Evolutionary conservation across 2,888 invertebrate species (phyloP).

Genomic region (Calameuta pallipes): DNA sequence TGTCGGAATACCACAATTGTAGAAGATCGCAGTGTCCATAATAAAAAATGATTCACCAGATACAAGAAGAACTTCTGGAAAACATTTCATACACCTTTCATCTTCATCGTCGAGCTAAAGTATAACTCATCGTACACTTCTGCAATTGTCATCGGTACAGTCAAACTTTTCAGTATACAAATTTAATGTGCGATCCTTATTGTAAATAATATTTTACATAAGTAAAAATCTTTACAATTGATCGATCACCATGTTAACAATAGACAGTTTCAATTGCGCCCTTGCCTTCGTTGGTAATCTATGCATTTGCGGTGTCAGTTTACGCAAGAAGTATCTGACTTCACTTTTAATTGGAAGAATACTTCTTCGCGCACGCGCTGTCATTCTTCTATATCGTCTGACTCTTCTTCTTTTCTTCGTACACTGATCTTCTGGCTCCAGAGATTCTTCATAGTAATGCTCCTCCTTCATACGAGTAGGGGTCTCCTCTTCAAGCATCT

Average conservation of each 20-base stretch:
- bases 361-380: constrained; percentile 49
- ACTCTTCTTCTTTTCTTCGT: constrained; percentile 20
- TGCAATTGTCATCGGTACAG: neutral
- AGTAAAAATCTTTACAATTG: constrained; percentile 43
- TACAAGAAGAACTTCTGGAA: neutral
- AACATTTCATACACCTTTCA: neutral
- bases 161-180: neutral
- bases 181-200: neutral
- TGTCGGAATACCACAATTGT: neutral
- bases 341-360: constrained; percentile 58
- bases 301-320: constrained; percentile 57
- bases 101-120: neutral
- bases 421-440: constrained; percentile 24
- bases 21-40: neutral
- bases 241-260: constrained; percentile 63
- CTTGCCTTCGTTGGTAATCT: constrained; percentile 57
- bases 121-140: neutral
- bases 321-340: constrained; percentile 52
- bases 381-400: constrained; percentile 31
- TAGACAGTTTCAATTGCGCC: constrained; percentile 58
- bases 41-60: neutral
- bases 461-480: constrained; percentile 30
- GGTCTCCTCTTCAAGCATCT: constrained; percentile 32
- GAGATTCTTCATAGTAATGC: constrained; percentile 33
- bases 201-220: neutral